Evolutionary conservation across 2,797 vertebrate species (phyloP).

Genomic region (Atherinosoma microstoma): DNA sequence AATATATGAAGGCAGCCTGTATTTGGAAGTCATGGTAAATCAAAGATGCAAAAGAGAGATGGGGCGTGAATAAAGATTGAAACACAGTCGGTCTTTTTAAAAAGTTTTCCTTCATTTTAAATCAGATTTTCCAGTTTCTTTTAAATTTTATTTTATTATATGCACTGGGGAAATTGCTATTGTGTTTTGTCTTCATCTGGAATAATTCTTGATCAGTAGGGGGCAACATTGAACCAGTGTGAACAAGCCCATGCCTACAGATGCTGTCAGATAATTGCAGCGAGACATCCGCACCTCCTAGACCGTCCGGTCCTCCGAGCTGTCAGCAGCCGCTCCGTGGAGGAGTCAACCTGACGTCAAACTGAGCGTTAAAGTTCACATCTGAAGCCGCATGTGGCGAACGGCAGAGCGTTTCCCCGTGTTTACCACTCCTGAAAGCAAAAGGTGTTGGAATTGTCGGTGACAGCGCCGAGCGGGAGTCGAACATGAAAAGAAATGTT

Average conservation of each 20-base stretch:
- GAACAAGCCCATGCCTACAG: background rate
- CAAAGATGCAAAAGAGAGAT: conserved; percentile 60
- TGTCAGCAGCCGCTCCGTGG: background rate
- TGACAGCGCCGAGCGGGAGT: conserved; percentile 9
- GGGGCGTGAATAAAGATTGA: conserved; percentile 73
- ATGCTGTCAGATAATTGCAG: conserved; percentile 11
- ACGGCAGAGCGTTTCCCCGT: conserved; percentile 14
- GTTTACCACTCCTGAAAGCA: conserved; percentile 5
- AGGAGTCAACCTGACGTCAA: background rate
- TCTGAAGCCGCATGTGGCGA: conserved; percentile 1
- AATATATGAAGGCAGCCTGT: conserved; percentile 64
- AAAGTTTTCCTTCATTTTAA: conserved; percentile 4
- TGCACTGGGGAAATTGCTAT: background rate
- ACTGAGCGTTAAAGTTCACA: conserved; percentile 5
- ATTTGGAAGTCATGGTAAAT: conserved; percentile 47
- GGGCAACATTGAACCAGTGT: conserved; percentile 64
- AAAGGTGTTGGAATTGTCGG: background rate
- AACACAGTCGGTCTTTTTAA: conserved; percentile 25
- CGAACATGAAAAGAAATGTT: conserved; percentile 7
- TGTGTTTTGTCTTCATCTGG: background rate
- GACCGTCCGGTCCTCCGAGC: conserved; percentile 5
- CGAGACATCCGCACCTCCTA: background rate
- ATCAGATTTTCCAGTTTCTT: background rate
- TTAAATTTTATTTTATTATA: background rate
- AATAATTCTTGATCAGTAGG: conserved; percentile 44